Evolutionary conservation across 2,113 vertebrate species (phyloP).

Genomic region (Bettongia penicillata): DNA sequence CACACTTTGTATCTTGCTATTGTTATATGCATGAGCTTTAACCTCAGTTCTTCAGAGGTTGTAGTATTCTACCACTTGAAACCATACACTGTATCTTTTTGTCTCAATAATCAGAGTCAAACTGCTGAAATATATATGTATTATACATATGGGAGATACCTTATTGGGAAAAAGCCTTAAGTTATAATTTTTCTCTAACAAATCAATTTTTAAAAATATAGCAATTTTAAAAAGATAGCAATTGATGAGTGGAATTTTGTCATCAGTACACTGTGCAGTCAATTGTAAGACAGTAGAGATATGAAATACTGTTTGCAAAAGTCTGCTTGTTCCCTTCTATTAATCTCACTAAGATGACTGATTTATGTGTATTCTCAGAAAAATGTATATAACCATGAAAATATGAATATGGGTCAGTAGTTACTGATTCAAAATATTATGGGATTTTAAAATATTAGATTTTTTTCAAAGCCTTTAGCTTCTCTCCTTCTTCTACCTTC

Average conservation of each 20-base stretch:
- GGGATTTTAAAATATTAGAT: background rate
- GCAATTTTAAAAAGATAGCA: background rate
- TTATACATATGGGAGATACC: too few relatives aligned
- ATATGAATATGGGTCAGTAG: background rate
- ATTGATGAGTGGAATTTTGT: background rate
- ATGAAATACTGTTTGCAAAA: background rate
- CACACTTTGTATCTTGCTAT: background rate
- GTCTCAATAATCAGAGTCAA: background rate
- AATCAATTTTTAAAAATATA: background rate
- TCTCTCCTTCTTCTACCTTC: background rate
- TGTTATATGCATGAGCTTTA: background rate
- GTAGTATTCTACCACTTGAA: background rate
- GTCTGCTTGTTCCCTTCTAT: background rate
- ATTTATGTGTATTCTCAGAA: background rate
- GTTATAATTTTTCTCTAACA: background rate
- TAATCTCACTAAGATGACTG: background rate
- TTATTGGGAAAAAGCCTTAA: background rate
- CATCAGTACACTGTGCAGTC: background rate
- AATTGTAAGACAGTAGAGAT: background rate
- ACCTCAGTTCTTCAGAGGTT: background rate
- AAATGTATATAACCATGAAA: background rate
- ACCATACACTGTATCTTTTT: background rate
- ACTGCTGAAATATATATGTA: background rate
- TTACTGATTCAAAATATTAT: background rate
- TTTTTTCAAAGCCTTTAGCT: background rate